Base-by-base conservation (phyloP, 2,113 vertebrate genomes). In the Labeo catla region DNA sequence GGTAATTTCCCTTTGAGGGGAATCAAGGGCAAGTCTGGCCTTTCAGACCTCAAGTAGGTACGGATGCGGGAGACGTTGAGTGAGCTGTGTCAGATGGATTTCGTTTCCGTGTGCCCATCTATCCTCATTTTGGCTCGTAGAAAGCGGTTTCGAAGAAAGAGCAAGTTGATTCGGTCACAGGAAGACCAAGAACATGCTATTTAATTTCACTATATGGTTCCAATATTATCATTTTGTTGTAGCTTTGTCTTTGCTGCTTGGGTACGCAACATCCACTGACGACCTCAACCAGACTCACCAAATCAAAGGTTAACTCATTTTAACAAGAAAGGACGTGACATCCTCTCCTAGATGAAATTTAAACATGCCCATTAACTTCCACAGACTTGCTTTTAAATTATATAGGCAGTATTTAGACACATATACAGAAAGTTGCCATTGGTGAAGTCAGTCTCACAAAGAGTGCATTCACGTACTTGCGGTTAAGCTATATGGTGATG, bases 401-500 rank as follows among this genome's bases (percentile, higher is more conserved):
- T 11, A 82, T 34, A 49, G 79, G 47, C 43, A 65, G 49, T 39
- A 78, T 39, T 54, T 70, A 80, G 85, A 79, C 81, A 83, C 34
- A 2, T 52, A 83, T 85, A 72, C 86, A 85, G 83, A 87, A 90
- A 88, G 87, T 80, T 89, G 91, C 89, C 81, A 91, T 89, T 88
- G 90, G 91, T 92, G 90, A 87, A 92, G 89, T 87, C 90, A 88
- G 91, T 91, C 88, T 90, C 89, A 83, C 89, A 83, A 89, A 89
- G 78, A 82, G 84, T 87, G 89, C 88, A 90, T 93, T 91, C 85
- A 87, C 90, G 88, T 92, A 86, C 88, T 80, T 90, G 86, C 85
- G 73, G 21, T 49, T 28, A n/a, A 93, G 86, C 90, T 90, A 93
- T 94, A 95, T 92, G 90, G 91, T 93, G 90, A 94, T 92, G 94